phyloP scores from a whole-genome alignment of 2,888 invertebrate species.

The Girardia tigrina region DNA sequence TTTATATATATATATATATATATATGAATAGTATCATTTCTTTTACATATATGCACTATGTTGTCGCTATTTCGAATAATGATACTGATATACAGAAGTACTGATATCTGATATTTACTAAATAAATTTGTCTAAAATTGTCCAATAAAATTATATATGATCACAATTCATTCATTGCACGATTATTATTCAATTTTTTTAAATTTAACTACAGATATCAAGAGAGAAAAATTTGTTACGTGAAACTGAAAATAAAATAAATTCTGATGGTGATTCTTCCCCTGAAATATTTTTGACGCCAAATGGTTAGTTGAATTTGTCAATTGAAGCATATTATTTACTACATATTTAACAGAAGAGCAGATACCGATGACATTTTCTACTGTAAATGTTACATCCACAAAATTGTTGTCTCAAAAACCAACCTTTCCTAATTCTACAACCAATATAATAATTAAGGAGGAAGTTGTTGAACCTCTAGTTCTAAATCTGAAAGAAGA shows the following conservation, averaged over 20 bases:
- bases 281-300: constrained; percentile 7
- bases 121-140: too few relatives aligned
- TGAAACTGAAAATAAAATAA: neutral
- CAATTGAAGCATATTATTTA: neutral
- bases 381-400: neutral
- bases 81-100: too few relatives aligned
- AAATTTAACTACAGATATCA: too few relatives aligned
- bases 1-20: too few relatives aligned
- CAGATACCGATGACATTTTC: neutral
- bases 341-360: neutral
- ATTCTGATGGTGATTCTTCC: neutral
- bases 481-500: neutral
- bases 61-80: too few relatives aligned
- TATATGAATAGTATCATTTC: too few relatives aligned
- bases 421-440: neutral
- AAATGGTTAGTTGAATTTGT: too few relatives aligned
- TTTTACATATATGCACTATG: too few relatives aligned
- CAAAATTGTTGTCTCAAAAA: neutral
- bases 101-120: too few relatives aligned
- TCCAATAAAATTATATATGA: too few relatives aligned
- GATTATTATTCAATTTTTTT: too few relatives aligned
- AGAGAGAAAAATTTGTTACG: neutral
- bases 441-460: neutral
- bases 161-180: too few relatives aligned
- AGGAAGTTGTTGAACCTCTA: neutral